Percentiles rank a stretch among this genome's conserved stretches.
phyloP scores from a whole-genome alignment of 2,113 vertebrate species.

The Varanus komodoensis region DNA sequence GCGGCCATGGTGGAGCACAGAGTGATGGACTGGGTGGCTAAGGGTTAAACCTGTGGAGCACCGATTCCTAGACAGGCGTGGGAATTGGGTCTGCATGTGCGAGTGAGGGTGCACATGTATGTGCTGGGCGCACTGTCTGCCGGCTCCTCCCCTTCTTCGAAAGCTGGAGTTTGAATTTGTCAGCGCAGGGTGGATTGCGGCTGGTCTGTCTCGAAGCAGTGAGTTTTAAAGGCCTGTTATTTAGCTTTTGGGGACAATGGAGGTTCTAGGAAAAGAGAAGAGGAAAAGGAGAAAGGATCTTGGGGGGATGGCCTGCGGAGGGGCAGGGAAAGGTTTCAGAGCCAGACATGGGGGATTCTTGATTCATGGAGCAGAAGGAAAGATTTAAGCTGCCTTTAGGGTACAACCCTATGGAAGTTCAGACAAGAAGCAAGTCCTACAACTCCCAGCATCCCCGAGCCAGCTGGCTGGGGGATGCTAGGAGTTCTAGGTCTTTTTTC shows the following conservation, averaged over 20 bases:
- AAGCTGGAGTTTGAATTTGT: conserved; percentile 7
- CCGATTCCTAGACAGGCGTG: not conserved
- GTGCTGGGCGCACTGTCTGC: not conserved
- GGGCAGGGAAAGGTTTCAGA: no score
- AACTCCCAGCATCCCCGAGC: no score
- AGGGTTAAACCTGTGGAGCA: not conserved
- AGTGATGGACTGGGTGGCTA: no score
- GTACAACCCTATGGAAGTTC: no score
- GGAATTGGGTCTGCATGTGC: not conserved
- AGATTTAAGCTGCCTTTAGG: not conserved
- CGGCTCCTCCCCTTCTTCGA: not conserved
- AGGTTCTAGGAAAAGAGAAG: not conserved
- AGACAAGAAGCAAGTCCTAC: no score
- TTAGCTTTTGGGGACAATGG: not conserved
- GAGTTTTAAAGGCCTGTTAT: not conserved
- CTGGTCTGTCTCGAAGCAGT: not conserved
- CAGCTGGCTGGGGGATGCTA: no score
- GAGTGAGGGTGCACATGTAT: not conserved
- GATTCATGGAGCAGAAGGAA: not conserved
- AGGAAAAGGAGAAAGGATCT: no score
- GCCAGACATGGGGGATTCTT: not conserved
- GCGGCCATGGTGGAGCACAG: no score
- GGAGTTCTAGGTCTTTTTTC: no score
- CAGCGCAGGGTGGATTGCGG: not conserved
- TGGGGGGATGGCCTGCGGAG: not conserved